A percentile compares a stretch with the other conserved stretches of the same genome.
phyloP scores from a whole-genome alignment of 2,888 invertebrate species.

The Tolmerus cingulatus region DNA sequence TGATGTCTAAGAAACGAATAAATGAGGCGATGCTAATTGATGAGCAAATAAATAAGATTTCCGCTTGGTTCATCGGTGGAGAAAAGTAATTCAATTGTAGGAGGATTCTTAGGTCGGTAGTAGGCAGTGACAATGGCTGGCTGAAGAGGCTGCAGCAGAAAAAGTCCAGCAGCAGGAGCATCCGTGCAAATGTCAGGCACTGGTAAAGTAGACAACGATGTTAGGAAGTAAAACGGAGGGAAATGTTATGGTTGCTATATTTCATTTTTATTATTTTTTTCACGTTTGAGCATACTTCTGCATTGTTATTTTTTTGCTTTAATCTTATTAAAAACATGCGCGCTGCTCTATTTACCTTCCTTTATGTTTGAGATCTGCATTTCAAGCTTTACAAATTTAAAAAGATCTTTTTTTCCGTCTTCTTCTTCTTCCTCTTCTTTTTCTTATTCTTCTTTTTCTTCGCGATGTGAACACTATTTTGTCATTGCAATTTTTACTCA shows the following conservation, averaged over 20 bases:
- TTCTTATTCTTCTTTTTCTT: too few relatives aligned
- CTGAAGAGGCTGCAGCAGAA: background rate
- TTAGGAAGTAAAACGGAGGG: background rate
- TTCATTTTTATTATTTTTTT: background rate
- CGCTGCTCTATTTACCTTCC: background rate
- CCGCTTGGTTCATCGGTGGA: background rate
- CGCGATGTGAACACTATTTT: background rate
- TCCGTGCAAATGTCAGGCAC: background rate
- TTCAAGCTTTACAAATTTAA: background rate
- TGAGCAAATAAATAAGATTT: constrained; percentile 42
- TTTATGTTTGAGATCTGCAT: background rate
- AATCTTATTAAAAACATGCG: background rate
- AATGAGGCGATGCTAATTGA: constrained; percentile 42
- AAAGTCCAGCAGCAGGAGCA: background rate
- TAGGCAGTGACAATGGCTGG: background rate
- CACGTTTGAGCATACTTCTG: background rate
- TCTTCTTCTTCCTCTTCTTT: too few relatives aligned
- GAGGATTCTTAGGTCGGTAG: background rate
- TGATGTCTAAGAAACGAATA: constrained; percentile 16
- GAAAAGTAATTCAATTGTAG: background rate
- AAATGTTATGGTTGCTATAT: background rate
- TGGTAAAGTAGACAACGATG: background rate
- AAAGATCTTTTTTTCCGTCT: background rate
- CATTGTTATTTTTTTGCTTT: background rate
- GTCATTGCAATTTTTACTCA: background rate